Base-by-base conservation (phyloP, 1,140 invertebrate genomes). In the Maconellicoccus hirsutus region DNA sequence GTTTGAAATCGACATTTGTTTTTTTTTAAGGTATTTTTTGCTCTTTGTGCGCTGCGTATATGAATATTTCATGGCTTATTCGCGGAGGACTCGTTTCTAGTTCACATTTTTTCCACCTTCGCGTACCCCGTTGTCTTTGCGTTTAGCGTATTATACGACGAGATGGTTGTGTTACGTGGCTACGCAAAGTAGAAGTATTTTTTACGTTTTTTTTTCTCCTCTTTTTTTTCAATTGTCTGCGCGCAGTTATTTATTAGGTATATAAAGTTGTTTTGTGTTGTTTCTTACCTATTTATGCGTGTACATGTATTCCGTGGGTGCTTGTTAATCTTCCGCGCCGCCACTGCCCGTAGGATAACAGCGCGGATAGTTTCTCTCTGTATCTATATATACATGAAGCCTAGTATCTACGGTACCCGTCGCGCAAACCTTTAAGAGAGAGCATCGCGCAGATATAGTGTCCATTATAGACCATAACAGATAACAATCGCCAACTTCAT, bases 191-290 rank as follows among this genome's bases (percentile, higher is more conserved):
- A 33, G 29, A 33, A 12, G 29, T 33, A 33, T 52, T 52, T 52
- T 52, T 52, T 66, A 4, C 2, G 22, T 22, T 66, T 25, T 10
- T 66, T 66, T 66, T 66, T 66, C 61, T 66, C 16, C 2, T 66
- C 4, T 66, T 25, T 10, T 66, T 66, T 66, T 66, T 66, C 61
- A 66, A 26, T 66, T 66, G 61, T 66, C 61, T 66, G 61, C 21
- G 19, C 29, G 4, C 25, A 66, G 61, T 66, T 66, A 66, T 66
- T 66, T 66, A 66, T 66, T 66, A 26, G 25, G 22, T 66, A 66
- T 66, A 66, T 66, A 66, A 66, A 66, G 61, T 66, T 66, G 61
- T 66, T 66, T 66, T 66, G 61, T 66, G 61, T 66, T 66, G 61
- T 66, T 66, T 66, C 61, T 66, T 66, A 66, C 61, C 61, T 66